Evolutionary conservation across 2,113 vertebrate genomes (phyloP).

Genomic region (Montifringilla adamsi): DNA sequence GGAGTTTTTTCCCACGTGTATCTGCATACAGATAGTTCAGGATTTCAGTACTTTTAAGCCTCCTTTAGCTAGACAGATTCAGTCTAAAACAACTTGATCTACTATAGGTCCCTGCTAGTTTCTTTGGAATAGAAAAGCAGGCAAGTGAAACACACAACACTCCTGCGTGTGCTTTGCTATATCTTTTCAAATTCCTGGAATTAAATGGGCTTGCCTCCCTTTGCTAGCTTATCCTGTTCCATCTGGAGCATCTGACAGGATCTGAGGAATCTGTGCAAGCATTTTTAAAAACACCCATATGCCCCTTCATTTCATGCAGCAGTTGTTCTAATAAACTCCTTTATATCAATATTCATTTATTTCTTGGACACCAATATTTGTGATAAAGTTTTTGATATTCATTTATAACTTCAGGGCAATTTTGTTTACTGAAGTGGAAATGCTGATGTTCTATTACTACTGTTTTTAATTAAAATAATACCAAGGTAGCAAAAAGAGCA

Average conservation of each 20-base stretch:
- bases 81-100: background rate
- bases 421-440: background rate
- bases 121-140: background rate
- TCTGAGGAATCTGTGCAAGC: background rate
- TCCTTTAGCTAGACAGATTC: background rate
- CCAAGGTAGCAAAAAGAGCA: background rate
- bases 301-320: background rate
- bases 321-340: background rate
- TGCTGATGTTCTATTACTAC: background rate
- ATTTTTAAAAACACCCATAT: background rate
- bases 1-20: accelerated
- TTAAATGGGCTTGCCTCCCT: background rate
- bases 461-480: background rate
- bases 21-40: background rate
- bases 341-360: background rate
- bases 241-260: background rate
- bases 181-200: background rate
- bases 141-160: background rate
- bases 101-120: background rate
- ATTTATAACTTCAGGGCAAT: background rate
- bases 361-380: background rate
- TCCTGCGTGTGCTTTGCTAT: accelerated
- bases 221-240: background rate
- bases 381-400: background rate
- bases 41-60: background rate